Percentiles rank a stretch among this genome's conserved stretches.
Conservation (phyloP, 2,797 vertebrate species). For the Pangasius larnaudii region DNA sequence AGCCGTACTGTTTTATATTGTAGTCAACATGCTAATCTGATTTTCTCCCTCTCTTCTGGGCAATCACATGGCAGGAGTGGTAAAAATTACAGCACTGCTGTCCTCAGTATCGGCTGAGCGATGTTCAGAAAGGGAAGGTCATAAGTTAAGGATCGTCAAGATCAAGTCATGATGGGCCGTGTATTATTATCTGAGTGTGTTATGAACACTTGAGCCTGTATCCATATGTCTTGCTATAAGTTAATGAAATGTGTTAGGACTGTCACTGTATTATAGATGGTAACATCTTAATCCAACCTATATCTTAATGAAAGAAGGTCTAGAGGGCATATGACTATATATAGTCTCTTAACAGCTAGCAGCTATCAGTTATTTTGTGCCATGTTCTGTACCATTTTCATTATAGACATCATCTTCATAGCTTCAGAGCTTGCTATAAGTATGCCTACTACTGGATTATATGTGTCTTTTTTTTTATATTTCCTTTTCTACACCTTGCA, state of each 20-base stretch:
- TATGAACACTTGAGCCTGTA: slow-evolving; percentile 32
- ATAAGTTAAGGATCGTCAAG: slow-evolving; percentile 43
- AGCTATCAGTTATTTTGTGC: neutral
- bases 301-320: slow-evolving; percentile 6
- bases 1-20: slow-evolving; percentile 60
- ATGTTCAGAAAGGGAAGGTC: slow-evolving; percentile 33
- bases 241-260: slow-evolving; percentile 41
- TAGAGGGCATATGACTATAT: neutral
- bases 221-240: slow-evolving; percentile 35
- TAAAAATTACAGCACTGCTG: slow-evolving; percentile 28
- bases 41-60: slow-evolving; percentile 59
- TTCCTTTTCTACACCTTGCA: neutral
- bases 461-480: neutral
- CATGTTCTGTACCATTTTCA: neutral
- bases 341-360: neutral
- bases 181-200: slow-evolving; percentile 37
- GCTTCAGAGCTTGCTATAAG: neutral
- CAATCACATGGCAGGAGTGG: slow-evolving; percentile 57
- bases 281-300: slow-evolving; percentile 8
- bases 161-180: slow-evolving; percentile 22
- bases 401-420: neutral
- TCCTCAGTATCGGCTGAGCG: slow-evolving; percentile 13
- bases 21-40: slow-evolving; percentile 63
- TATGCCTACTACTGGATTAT: neutral
- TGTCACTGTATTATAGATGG: slow-evolving; percentile 20